Conservation (phyloP, 1,140 invertebrate species). For the Atta texana region DNA sequence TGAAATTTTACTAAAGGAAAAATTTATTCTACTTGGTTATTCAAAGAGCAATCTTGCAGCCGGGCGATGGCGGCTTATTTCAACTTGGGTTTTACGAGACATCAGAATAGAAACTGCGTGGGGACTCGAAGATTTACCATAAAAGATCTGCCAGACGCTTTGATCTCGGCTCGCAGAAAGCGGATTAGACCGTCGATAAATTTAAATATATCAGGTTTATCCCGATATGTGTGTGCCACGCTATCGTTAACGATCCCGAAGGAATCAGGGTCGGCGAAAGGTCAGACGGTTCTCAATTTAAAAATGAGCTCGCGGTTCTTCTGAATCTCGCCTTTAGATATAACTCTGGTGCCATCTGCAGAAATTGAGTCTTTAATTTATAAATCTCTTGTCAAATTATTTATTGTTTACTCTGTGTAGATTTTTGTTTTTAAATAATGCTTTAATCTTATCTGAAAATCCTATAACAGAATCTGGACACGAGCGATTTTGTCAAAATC, state of each 20-base stretch:
- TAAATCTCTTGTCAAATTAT: background rate
- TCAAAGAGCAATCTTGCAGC: background rate
- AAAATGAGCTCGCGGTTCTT: slow-evolving; percentile 44
- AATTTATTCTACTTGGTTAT: slow-evolving; percentile 2
- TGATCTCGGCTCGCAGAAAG: slow-evolving; percentile 59
- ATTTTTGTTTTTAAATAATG: background rate
- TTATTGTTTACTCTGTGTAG: background rate
- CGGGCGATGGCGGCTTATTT: background rate
- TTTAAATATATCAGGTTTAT: slow-evolving; percentile 43
- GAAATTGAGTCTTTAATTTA: slow-evolving; percentile 33
- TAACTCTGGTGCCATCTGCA: background rate
- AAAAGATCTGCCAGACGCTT: slow-evolving; percentile 44
- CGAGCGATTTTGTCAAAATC: no score
- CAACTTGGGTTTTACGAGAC: background rate
- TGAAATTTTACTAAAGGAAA: background rate
- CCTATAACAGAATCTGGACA: no score
- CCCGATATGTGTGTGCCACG: background rate
- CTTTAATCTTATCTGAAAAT: background rate
- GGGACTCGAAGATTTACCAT: slow-evolving; percentile 14
- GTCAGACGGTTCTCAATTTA: slow-evolving; percentile 45
- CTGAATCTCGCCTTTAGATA: slow-evolving; percentile 62
- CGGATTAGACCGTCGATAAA: slow-evolving; percentile 61
- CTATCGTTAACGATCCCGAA: slow-evolving; percentile 63
- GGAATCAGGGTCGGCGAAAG: slow-evolving; percentile 43
- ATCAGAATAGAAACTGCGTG: background rate